These are phyloP conservation scores for Melanostoma scalare DNA, from an alignment of 2,888 invertebrate genomes.

Conservation along the genomic window DNA sequence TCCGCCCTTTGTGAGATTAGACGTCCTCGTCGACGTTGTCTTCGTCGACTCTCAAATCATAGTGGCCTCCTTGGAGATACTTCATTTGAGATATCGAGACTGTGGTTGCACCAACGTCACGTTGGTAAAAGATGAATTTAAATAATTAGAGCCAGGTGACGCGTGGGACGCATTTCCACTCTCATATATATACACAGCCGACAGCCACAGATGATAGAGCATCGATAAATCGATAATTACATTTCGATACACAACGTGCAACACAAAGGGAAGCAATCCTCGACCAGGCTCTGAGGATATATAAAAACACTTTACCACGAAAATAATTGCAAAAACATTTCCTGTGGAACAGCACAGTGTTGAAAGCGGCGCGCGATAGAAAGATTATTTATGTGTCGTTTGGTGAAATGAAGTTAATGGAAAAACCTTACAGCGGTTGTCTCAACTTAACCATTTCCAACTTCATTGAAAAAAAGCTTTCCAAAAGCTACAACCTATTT, in stretches of 20 bases:
- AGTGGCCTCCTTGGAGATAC: conserved; percentile 50
- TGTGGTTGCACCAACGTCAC: conserved; percentile 5
- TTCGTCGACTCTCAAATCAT: conserved; percentile 12
- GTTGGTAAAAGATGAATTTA: conserved; percentile 55
- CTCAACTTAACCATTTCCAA: conserved; percentile 28
- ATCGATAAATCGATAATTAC: conserved; percentile 72
- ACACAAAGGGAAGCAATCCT: conserved; percentile 39
- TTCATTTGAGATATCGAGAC: conserved; percentile 38
- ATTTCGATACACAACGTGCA: conserved; percentile 40
- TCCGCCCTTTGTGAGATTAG: conserved; percentile 47
- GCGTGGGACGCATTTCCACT: conserved; percentile 58
- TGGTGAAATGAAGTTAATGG: conserved; percentile 64
- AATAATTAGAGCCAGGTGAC: conserved; percentile 73
- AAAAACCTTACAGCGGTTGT: conserved; percentile 43
- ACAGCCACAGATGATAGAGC: conserved; percentile 57
- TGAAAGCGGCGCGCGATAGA: conserved; percentile 52
- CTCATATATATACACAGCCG: conserved; percentile 18
- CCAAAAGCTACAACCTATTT: not conserved
- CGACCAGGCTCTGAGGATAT: conserved; percentile 17
- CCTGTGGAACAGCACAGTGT: conserved; percentile 48
- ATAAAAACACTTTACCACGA: conserved; percentile 47
- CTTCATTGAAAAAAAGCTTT: not conserved
- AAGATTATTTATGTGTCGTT: conserved; percentile 51
- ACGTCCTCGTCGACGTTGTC: conserved; percentile 9
- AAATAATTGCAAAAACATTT: conserved; percentile 61